A percentile compares a stretch with the other conserved stretches of the same genome.
Conservation (phyloP, 37 sponge, comb jelly and placozoan genomes). For the Ephydatia muelleri region DNA sequence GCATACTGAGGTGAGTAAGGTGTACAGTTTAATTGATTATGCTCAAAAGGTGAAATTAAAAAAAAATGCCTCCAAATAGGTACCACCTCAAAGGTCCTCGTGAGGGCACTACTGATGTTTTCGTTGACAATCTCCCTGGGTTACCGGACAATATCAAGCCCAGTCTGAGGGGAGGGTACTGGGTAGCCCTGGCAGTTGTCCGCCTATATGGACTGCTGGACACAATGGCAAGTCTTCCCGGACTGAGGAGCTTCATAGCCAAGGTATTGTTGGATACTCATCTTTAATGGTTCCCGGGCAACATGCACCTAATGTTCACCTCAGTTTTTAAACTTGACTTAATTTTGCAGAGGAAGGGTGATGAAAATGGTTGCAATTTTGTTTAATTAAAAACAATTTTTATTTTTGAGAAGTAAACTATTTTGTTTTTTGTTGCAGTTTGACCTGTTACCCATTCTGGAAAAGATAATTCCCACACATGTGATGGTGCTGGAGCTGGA, state of each 20-base stretch:
- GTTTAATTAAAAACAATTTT: too few species aligned
- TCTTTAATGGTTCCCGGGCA: too few species aligned
- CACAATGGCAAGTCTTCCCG: slow-evolving; percentile 19
- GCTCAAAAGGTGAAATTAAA: too few species aligned
- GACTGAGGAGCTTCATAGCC: slow-evolving; percentile 11
- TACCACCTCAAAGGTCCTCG: slow-evolving; percentile 3
- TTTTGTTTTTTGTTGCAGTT: slow-evolving; percentile 15
- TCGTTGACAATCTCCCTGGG: slow-evolving; percentile 74
- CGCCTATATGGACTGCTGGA: slow-evolving; percentile 16
- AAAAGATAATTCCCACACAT: slow-evolving; percentile 16
- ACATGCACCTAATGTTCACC: too few species aligned
- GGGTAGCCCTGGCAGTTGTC: slow-evolving; percentile 66
- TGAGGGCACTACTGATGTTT: slow-evolving; percentile 68
- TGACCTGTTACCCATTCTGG: background rate
- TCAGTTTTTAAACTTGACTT: too few species aligned
- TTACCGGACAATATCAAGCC: slow-evolving; percentile 83
- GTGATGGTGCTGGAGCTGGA: slow-evolving; percentile 43
- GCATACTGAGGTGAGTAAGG: slow-evolving; percentile 63
- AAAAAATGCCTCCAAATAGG: background rate
- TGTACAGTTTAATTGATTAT: too few species aligned
- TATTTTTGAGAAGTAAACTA: too few species aligned
- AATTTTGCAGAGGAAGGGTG: background rate
- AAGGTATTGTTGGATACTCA: background rate
- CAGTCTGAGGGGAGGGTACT: slow-evolving; percentile 51
- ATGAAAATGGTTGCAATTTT: too few species aligned